Base-by-base conservation (phyloP, 2,113 vertebrate genomes). In the Sander lucioperca region DNA sequence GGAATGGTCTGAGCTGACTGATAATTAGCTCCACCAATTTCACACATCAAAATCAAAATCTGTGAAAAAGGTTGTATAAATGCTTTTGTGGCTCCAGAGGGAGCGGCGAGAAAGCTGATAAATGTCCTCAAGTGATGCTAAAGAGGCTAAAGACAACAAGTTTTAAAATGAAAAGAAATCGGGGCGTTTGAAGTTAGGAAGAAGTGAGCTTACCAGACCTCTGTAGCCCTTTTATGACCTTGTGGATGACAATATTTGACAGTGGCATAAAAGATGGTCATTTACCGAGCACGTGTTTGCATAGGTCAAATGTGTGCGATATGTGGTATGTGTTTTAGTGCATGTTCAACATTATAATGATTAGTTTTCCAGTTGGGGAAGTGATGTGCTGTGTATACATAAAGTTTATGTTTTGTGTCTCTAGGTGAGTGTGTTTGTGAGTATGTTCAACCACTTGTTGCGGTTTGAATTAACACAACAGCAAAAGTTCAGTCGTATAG, bases 401-500 rank as follows among this genome's bases (percentile, higher is more conserved):
- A 6, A 33, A 39, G 33, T 77, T 76, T 53, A 59, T 75, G 50
- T 74, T 76, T 69, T 71, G 63, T 72, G 67, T 78, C 48, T 43
- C 74, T 82, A 63, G 66, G 47, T 48, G 81, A 39, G 80, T 59
- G 75, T 27, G 30, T 74, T 23, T 54, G 51, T 45, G 19, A 11
- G 48, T 79, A 57, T 76, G 68, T 84, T 74, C 61, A 53, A 67
- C 48, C 51, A 65, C 81, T 78, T 83, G n/a, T n/a, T n/a, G n/a
- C n/a, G n/a, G n/a, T n/a, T n/a, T n/a, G n/a, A n/a, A n/a, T n/a
- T n/a, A n/a, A n/a, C n/a, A 64, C 27, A 78, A 47, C 79, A 84
- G 56, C 61, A 59, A 58, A 67, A 77, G 74, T 88, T 87, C 77
- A 80, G 62, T 82, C 74, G 58, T 62, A 57, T 58, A 63, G 74